A percentile compares a stretch with the other conserved stretches of the same genome.
phyloP scores from a whole-genome alignment of 2,888 invertebrate genomes.

The Catotricha subobsoleta region DNA sequence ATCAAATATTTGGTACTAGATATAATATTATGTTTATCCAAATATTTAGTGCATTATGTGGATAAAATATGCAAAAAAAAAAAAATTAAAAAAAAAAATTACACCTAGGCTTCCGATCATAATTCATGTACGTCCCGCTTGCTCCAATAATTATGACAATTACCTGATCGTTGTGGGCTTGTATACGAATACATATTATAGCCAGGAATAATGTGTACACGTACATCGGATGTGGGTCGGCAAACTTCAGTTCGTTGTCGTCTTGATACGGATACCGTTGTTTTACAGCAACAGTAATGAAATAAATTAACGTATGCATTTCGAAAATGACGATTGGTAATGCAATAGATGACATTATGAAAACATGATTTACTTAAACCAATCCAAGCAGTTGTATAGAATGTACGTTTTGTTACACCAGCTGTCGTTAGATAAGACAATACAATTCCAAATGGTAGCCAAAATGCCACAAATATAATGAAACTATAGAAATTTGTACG shows the following conservation, averaged over 20 bases:
- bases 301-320: slow-evolving; percentile 54
- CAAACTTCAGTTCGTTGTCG: slow-evolving; percentile 36
- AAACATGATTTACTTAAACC: slow-evolving; percentile 50
- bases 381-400: slow-evolving; percentile 50
- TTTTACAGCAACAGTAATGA: slow-evolving; percentile 67
- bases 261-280: slow-evolving; percentile 45
- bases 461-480: slow-evolving; percentile 40
- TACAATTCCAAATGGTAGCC: slow-evolving; percentile 49
- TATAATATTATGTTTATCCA: too few species aligned
- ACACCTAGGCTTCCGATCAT: slow-evolving; percentile 17
- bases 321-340: slow-evolving; percentile 48
- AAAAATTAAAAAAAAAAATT: too few species aligned
- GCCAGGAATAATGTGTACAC: slow-evolving; percentile 56
- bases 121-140: slow-evolving; percentile 19
- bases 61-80: too few species aligned
- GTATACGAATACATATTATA: slow-evolving; percentile 47
- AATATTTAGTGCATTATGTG: too few species aligned
- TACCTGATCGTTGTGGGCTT: slow-evolving; percentile 33
- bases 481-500: slow-evolving; percentile 47
- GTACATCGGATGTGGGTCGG: slow-evolving; percentile 37
- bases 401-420: slow-evolving; percentile 32
- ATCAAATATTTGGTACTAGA: too few species aligned
- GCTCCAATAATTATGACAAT: slow-evolving; percentile 19
- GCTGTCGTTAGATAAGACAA: slow-evolving; percentile 36
- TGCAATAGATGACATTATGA: slow-evolving; percentile 45